Conservation (phyloP, 2,113 vertebrate species). For the Noturus placidus region DNA sequence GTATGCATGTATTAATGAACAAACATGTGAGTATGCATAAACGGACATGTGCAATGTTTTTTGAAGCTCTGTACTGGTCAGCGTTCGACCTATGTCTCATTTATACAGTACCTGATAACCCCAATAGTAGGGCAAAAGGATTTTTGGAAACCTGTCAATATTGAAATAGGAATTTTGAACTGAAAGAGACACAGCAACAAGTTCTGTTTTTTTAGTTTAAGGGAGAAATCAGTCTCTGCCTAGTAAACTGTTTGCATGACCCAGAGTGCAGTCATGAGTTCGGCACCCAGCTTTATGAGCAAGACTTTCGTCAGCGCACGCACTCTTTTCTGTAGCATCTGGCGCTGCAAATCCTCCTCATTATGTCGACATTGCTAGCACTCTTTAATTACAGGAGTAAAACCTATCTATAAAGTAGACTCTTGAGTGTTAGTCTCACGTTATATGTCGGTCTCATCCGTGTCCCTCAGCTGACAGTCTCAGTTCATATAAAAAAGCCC, state of each 20-base stretch:
- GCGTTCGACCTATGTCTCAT: not conserved
- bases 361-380: not conserved
- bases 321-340: not conserved
- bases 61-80: not conserved
- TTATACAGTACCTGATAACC: not conserved
- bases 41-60: not conserved
- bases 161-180: not conserved
- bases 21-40: not conserved
- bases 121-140: not conserved
- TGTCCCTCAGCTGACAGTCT: not conserved
- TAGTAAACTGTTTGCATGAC: not conserved
- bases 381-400: slow-evolving; percentile 24
- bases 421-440: not conserved
- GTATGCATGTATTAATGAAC: not conserved
- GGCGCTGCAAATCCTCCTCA: not conserved
- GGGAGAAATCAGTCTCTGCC: not conserved
- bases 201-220: not conserved
- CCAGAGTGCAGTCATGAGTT: not conserved
- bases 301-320: not conserved
- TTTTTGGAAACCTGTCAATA: not conserved
- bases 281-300: not conserved
- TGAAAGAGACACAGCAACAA: not conserved
- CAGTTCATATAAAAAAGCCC: not conserved
- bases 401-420: slow-evolving; percentile 1
- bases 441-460: not conserved